Evolutionary conservation across 2,113 vertebrate species (phyloP).

Genomic region (Eclectus roratus): DNA sequence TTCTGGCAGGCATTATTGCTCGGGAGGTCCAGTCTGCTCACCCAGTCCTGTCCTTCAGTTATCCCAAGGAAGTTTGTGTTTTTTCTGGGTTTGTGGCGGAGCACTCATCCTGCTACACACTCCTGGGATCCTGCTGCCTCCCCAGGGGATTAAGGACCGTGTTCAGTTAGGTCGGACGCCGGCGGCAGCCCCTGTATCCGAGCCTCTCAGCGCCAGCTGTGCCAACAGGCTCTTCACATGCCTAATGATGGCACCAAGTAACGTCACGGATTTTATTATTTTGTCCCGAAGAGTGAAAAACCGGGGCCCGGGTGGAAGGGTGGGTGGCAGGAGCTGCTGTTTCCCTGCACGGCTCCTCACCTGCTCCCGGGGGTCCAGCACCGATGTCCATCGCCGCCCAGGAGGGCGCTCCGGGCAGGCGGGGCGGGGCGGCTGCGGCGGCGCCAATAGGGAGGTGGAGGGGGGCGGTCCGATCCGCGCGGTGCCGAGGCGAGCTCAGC

Average conservation of each 20-base stretch:
- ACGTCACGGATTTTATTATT: background rate
- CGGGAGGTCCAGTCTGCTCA: background rate
- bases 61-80: background rate
- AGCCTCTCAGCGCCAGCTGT: background rate
- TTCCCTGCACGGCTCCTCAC: background rate
- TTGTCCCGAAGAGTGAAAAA: background rate
- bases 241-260: background rate
- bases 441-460: background rate
- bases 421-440: background rate
- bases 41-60: background rate
- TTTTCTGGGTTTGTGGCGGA: background rate
- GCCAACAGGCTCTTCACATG: background rate
- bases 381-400: background rate
- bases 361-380: background rate
- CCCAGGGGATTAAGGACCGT: rapidly evolving
- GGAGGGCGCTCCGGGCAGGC: background rate
- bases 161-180: rapidly evolving
- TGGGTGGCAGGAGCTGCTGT: background rate
- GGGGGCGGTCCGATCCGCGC: background rate
- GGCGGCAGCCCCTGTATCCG: background rate
- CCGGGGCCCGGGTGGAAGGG: no score
- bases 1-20: background rate
- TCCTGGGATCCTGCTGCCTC: background rate
- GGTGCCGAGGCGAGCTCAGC: background rate
- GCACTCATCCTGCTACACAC: background rate